Base-by-base conservation (phyloP, 2,888 invertebrate genomes). In the Pherbina coryleti region DNA sequence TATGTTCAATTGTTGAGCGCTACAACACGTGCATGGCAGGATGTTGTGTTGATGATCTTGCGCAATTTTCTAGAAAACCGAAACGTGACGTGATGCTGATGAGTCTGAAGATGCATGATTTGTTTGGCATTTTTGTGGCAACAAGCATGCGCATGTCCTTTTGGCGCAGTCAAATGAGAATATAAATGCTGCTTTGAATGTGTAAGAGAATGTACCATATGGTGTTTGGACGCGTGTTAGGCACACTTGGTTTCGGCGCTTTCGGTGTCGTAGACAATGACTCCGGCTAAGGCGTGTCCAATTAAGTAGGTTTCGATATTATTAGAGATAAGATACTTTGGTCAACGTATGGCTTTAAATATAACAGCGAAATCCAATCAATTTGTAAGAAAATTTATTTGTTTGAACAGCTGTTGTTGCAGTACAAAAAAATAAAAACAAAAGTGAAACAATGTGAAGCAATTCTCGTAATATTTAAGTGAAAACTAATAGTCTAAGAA, bases 191-290 rank as follows among this genome's bases (percentile, higher is more conserved):
- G 25, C n/a, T 44, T 44, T 44, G 44, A 11, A 11, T 14, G 34
- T 64, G 14, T 17, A 17, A 34, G 8, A 69, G 28, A 17, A 19
- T n/a, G 69, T 28, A 8, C 75, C 75, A 75, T 75, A 75, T 75
- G 75, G 55, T 37, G 55, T 19, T 34, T 25, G 25, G 44, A 22
- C 75, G 67, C 75, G 67, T 75, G 67, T 67, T 67, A 44, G 55
- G 22, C 75, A 67, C 75, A 75, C 67, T 75, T 67, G 49, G 14
- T 55, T 44, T n/a, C 9, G 37, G 25, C 51, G 74, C 66, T 72
- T n/a, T 28, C 17, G 2, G 5, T 51, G 9, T 0, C 25, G 25
- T 14, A 9, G 3, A 28, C 37, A 22, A 25, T 49, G 22, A 5
- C 8, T 44, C 44, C 7, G 53, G 17, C 64, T 11, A 19, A 51